Percentiles rank a stretch among this genome's conserved stretches.
Evolutionary conservation across 2,797 vertebrate genomes (phyloP).

Genomic region (Manis javanica): DNA sequence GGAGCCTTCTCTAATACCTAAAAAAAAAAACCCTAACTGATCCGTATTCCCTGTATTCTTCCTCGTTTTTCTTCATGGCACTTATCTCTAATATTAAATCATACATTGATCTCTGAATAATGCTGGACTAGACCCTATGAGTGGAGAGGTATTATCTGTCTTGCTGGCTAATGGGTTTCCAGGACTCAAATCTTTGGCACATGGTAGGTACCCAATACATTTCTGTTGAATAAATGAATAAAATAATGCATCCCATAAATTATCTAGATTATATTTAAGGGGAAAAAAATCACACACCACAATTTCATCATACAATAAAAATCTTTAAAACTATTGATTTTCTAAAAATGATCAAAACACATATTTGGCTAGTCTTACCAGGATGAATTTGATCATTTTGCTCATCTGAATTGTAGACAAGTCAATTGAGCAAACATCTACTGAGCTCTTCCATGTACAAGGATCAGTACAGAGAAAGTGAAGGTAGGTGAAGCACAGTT

Average conservation of each 20-base stretch:
- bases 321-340: background rate
- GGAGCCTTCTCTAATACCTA: background rate
- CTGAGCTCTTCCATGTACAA: background rate
- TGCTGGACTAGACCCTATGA: background rate
- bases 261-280: background rate
- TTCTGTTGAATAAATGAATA: conserved; percentile 1
- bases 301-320: background rate
- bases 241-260: background rate
- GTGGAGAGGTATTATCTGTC: background rate
- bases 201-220: background rate
- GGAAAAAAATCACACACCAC: background rate
- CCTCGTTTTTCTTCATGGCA: background rate
- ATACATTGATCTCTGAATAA: background rate
- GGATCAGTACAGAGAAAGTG: background rate
- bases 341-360: background rate
- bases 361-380: background rate
- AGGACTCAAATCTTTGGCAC: background rate
- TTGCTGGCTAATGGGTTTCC: background rate
- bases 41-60: background rate
- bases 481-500: background rate
- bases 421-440: background rate
- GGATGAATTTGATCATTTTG: background rate
- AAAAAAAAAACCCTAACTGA: background rate
- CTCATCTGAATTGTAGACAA: background rate
- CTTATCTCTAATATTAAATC: background rate